These are phyloP conservation scores for Stegodyphus dumicola DNA, from an alignment of 1,140 invertebrate species.

Conservation along the genomic window DNA sequence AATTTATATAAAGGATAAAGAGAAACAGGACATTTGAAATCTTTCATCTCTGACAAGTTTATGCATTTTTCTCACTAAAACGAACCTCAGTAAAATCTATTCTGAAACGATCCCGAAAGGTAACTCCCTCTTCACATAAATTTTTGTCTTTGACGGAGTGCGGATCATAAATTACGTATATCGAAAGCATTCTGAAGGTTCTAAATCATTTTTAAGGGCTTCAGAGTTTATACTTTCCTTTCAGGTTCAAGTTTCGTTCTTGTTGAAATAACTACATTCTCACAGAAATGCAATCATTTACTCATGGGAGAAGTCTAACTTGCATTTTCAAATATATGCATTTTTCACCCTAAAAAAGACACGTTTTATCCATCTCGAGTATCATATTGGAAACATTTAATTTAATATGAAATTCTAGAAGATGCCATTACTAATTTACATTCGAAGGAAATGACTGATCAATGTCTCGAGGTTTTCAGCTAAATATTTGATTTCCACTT, in stretches of 20 bases:
- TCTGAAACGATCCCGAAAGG: background rate
- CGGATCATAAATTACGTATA: slow-evolving; percentile 20
- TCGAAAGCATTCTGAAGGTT: slow-evolving; percentile 2
- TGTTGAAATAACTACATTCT: background rate
- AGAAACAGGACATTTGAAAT: slow-evolving; percentile 12
- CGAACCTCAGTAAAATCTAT: background rate
- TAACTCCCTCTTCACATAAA: background rate
- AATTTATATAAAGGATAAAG: no score
- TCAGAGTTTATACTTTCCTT: background rate
- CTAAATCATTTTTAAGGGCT: slow-evolving; percentile 28
- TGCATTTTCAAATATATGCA: no score
- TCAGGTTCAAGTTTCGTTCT: background rate
- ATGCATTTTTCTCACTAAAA: background rate
- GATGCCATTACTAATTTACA: no score
- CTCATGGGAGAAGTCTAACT: no score
- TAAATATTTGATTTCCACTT: no score
- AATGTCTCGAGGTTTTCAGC: no score
- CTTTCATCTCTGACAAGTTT: slow-evolving; percentile 4
- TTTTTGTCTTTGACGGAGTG: background rate
- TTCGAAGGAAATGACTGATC: no score
- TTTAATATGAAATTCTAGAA: no score
- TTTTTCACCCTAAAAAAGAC: no score
- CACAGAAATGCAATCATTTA: no score
- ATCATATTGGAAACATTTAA: no score
- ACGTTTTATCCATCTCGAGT: no score